A percentile compares a stretch with the other conserved stretches of the same genome.
Evolutionary conservation across 2,113 vertebrate genomes (phyloP).

Genomic region (Corvus hawaiiensis): DNA sequence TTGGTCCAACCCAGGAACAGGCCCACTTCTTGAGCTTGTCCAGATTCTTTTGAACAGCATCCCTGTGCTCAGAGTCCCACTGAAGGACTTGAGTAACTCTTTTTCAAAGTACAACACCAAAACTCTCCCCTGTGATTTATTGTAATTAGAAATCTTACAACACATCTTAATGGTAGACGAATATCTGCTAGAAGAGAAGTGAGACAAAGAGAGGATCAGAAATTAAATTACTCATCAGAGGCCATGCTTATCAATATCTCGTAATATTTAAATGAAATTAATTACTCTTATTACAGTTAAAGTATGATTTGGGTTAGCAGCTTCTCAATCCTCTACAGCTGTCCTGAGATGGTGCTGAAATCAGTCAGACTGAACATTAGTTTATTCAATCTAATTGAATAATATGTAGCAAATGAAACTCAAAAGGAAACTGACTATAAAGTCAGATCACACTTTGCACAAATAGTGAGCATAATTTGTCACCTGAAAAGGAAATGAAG

Average conservation of each 20-base stretch:
- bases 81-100: neutral
- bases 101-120: neutral
- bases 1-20: fast-evolving
- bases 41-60: neutral
- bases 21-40: neutral
- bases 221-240: neutral
- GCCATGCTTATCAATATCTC: neutral
- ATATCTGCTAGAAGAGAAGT: neutral
- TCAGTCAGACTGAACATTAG: neutral
- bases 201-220: neutral
- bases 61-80: fast-evolving
- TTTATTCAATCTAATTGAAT: neutral
- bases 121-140: neutral
- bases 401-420: neutral
- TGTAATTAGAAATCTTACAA: neutral
- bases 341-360: neutral
- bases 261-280: neutral
- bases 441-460: neutral
- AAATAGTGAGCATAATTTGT: neutral
- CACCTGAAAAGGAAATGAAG: neutral
- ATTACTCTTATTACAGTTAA: neutral
- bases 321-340: neutral
- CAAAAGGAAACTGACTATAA: neutral
- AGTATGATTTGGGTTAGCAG: fast-evolving
- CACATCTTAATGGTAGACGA: fast-evolving